Evolutionary conservation across 1,140 invertebrate species (phyloP).

Genomic region (Drosophila nannoptera): DNA sequence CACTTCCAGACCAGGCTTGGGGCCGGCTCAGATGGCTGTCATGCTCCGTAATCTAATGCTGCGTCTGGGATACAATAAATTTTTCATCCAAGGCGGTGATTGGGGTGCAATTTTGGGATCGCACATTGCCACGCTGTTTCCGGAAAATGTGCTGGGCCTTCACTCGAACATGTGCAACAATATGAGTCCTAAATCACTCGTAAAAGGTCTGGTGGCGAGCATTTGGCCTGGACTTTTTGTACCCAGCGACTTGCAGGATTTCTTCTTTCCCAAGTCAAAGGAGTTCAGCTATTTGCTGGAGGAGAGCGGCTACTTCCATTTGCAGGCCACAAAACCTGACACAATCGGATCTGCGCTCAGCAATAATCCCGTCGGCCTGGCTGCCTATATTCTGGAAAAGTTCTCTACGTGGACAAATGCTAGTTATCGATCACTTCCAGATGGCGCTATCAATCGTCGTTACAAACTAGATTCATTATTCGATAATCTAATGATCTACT

Average conservation of each 20-base stretch:
- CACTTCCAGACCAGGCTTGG: slow-evolving; percentile 83
- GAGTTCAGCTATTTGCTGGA: slow-evolving; percentile 81
- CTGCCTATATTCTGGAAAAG: slow-evolving; percentile 92
- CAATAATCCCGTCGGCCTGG: slow-evolving; percentile 86
- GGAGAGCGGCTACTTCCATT: slow-evolving; percentile 89
- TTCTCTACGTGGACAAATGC: slow-evolving; percentile 88
- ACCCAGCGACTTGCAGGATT: slow-evolving; percentile 81
- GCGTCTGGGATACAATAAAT: slow-evolving; percentile 87
- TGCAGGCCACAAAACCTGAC: slow-evolving; percentile 94
- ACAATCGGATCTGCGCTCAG: slow-evolving; percentile 86
- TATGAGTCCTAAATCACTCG: slow-evolving; percentile 44
- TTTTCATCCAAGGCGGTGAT: slow-evolving; percentile 91
- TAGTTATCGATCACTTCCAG: slow-evolving; percentile 80
- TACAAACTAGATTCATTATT: slow-evolving; percentile 87
- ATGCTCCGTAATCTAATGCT: slow-evolving; percentile 91
- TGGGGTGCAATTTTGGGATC: slow-evolving; percentile 85
- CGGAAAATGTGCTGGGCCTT: slow-evolving; percentile 82
- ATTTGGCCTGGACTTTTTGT: slow-evolving; percentile 82
- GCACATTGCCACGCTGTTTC: slow-evolving; percentile 85
- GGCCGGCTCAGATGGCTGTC: slow-evolving; percentile 83
- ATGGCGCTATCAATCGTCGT: slow-evolving; percentile 85
- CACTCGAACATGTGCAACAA: slow-evolving; percentile 84
- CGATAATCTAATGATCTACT: slow-evolving; percentile 95
- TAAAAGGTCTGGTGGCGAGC: slow-evolving; percentile 79
- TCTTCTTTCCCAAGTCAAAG: slow-evolving; percentile 83